Base-by-base conservation (phyloP, 2,888 invertebrate species). In the Odontothrips loti region DNA sequence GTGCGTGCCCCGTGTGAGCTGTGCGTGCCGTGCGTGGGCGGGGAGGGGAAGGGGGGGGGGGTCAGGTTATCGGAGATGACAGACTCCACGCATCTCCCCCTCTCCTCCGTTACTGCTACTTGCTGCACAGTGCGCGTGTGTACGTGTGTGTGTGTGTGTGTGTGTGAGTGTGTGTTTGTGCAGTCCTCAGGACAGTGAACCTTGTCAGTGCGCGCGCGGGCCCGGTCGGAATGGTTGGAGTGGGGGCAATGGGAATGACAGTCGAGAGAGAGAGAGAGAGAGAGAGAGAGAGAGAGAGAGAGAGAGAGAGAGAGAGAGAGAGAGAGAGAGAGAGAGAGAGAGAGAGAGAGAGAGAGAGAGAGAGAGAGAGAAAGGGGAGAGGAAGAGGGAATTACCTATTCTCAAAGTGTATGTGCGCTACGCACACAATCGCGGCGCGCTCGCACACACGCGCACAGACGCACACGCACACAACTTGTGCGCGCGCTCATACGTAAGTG, bases 351-450 rank as follows among this genome's bases (percentile, higher is more conserved):
- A 6, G 8, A 17, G 48, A 48, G 48, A 12, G 12, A 12, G 48
- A 48, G 51, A 17, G 51, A 17, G 51, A 51, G 17, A 17, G 12
- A 15, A 1, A 17, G 10, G 6, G 20, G 17, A n/a, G 58, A 58
- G 58, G 27, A 27, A 10, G 27, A 75, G n/a, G 68, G 68, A 75
- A 75, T 75, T 75, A 75, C 68, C 27, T 12, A 75, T 75, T 75
- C 68, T 75, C 68, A 27, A 75, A 9, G 68, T 10, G 68, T 27
- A 12, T 75, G 27, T 75, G 27, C 12, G 58, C 58, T 75, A 27
- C 68, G 27, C 68, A 75, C 68, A 75, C 68, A 51, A 51, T 20
- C 12, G 20, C n/a, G 23, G 23, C 68, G 12, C 68, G 27, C 68
- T 8, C 68, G 23, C 68, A 27, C 27, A 9, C 20, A 17, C 0